Percentiles rank a stretch among this genome's conserved stretches.
Evolutionary conservation across 2,888 invertebrate species (phyloP).

Genomic region (Ophion slaviceki): DNA sequence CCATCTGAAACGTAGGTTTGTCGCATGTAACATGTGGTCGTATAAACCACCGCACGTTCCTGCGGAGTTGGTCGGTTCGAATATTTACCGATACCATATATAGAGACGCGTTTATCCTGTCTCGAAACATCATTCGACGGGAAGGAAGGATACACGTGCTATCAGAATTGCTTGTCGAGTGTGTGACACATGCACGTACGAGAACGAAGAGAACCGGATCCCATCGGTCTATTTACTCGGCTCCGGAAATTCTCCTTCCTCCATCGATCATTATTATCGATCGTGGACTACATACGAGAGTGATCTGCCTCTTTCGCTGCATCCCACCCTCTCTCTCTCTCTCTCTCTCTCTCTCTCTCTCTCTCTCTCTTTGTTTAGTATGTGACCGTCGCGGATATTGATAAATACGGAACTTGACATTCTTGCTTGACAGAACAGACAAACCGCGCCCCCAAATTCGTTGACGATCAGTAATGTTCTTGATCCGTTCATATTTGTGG

Average conservation of each 20-base stretch:
- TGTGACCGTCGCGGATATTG: not conserved
- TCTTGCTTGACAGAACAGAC: not conserved
- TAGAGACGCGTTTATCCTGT: not conserved
- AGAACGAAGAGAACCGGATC: conserved; percentile 12
- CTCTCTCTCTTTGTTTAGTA: not conserved
- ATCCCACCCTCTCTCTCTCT: not conserved
- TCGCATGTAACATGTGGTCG: not conserved
- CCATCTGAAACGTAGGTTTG: conserved; percentile 13
- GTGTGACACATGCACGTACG: conserved; percentile 24
- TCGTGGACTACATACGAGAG: conserved; percentile 16
- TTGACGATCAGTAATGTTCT: not conserved
- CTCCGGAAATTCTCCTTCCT: conserved; percentile 29
- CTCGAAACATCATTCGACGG: conserved; percentile 51
- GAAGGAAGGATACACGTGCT: conserved; percentile 61
- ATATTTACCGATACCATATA: conserved; percentile 59
- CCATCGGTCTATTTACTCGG: conserved; percentile 51
- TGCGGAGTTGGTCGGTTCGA: conserved; percentile 18
- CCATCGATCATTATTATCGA: conserved; percentile 49
- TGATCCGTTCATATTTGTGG: not conserved
- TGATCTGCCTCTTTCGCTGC: conserved; percentile 13
- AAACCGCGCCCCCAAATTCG: not conserved
- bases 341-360: not conserved
- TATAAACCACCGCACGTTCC: conserved; percentile 41
- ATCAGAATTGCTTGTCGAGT: conserved; percentile 27
- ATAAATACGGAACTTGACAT: not conserved